Base-by-base conservation (phyloP, 2,113 vertebrate genomes). In the Cryptomyrus ogoouensis region DNA sequence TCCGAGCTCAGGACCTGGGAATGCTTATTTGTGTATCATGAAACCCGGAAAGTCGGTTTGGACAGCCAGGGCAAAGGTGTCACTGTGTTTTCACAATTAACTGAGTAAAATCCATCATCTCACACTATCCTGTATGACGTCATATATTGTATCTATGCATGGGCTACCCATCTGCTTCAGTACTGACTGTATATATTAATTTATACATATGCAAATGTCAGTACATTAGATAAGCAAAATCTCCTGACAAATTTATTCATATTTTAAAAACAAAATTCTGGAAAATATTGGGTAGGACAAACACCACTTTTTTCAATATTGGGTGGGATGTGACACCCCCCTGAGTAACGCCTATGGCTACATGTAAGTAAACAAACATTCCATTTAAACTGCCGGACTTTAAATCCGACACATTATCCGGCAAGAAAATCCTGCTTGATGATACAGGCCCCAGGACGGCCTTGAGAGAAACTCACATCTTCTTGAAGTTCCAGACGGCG, bases 381-480 rank as follows among this genome's bases (percentile, higher is more conserved):
- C 58, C 58, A 66, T 66, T 66, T 66, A 66, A n/a, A 27, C 62
- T 27, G n/a, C 24, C 9, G n/a, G 62, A 27, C 62, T 5, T 66
- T 12, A 27, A 12, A 27, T 12, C 62, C 62, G 1, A 66, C 24
- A 31, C n/a, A 10, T 66, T 66, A 66, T 13, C 21, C 21, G 0
- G 21, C 62, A 27, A 66, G 58, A 27, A 27, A 3, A 66, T 27
- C 62, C 62, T 4, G 9, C 62, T 27, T 3, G 3, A 10, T 13
- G 62, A 27, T 27, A 27, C 9, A 21, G 62, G n/a, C n/a, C 62
- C n/a, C 62, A 27, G 62, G 62, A 27, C 6, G 62, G 62, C 62
- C n/a, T 3, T 27, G n/a, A 83, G 88, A 52, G 10, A 77, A 39
- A 95, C 97, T 98, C 94, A 99, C 98, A 96, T 96, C 95, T 96